Conservation (phyloP, 2,888 invertebrate genomes). For the Schizaphis graminum region DNA sequence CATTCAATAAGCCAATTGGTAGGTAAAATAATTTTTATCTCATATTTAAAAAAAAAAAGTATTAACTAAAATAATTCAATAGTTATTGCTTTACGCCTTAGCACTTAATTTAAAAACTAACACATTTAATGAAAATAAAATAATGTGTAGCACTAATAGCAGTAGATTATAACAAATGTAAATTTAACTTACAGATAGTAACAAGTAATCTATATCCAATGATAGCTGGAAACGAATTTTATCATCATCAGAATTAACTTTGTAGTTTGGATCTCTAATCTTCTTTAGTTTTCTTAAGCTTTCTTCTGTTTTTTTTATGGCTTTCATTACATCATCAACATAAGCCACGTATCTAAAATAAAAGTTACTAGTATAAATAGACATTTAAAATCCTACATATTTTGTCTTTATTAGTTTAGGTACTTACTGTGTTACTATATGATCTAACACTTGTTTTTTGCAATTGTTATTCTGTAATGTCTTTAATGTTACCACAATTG, state of each 20-base stretch:
- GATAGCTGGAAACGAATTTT: constrained; percentile 93
- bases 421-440: constrained; percentile 55
- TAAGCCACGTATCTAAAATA: constrained; percentile 77
- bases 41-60: too few relatives aligned
- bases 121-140: background rate
- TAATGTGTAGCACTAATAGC: background rate
- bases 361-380: background rate
- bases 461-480: constrained; percentile 43
- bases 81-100: too few relatives aligned
- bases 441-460: constrained; percentile 51
- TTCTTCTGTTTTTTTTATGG: constrained; percentile 95
- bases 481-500: constrained; percentile 68
- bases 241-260: constrained; percentile 81
- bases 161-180: background rate
- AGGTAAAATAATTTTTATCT: too few relatives aligned
- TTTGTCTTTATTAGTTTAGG: constrained; percentile 46
- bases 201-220: constrained; percentile 86
- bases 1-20: background rate
- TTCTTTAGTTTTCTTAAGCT: constrained; percentile 91
- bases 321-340: constrained; percentile 89
- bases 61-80: too few relatives aligned
- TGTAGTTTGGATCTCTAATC: constrained; percentile 77
- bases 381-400: background rate
- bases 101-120: too few relatives aligned
- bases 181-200: constrained; percentile 73